These are phyloP conservation scores for Aselliscus stoliczkanus DNA, from an alignment of 2,797 vertebrate genomes.

Conservation along the genomic window DNA sequence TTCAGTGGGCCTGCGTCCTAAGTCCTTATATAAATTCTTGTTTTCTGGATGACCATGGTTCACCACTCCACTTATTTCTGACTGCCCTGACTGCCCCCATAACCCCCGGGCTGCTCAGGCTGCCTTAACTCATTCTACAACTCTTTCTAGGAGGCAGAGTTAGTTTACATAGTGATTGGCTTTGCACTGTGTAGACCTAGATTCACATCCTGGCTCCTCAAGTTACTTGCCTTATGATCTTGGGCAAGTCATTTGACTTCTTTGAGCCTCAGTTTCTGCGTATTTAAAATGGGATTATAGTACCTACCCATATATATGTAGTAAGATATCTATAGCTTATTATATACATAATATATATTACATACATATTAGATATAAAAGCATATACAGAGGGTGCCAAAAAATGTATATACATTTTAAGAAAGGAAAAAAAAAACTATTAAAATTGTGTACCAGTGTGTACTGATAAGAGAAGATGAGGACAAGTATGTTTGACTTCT, in stretches of 20 bases:
- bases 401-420: too few relatives aligned
- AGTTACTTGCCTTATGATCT: background rate
- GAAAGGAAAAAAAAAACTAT: too few relatives aligned
- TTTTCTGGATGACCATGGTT: background rate
- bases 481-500: too few relatives aligned
- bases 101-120: background rate
- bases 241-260: conserved; percentile 14
- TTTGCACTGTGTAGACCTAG: background rate
- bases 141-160: background rate
- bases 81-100: background rate
- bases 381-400: too few relatives aligned
- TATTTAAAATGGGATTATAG: background rate
- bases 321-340: background rate
- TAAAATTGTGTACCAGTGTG: too few relatives aligned
- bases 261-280: background rate
- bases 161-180: background rate
- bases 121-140: background rate
- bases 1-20: background rate
- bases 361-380: background rate
- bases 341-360: background rate
- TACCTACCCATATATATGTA: background rate
- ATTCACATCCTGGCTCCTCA: background rate
- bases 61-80: background rate
- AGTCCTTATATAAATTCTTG: conserved; percentile 10
- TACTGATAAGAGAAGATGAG: too few relatives aligned